Percentiles rank a stretch among this genome's conserved stretches.
These are phyloP conservation scores for Hyppa rectilinea DNA, from an alignment of 2,888 invertebrate genomes.

Conservation along the genomic window DNA sequence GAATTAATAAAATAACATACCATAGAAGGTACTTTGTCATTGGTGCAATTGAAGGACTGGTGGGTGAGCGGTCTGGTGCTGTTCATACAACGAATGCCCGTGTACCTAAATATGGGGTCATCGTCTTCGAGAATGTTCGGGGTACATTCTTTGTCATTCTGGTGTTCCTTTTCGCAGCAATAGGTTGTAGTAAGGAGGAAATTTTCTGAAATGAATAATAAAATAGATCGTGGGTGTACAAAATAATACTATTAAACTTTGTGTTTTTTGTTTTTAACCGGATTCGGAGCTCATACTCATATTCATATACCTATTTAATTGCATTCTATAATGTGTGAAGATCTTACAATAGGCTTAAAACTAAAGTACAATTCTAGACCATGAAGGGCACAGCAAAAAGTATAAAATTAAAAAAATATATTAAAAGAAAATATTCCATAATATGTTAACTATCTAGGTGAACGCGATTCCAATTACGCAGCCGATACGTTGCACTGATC, in stretches of 20 bases:
- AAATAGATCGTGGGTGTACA: too few species aligned
- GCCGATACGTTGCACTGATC: too few species aligned
- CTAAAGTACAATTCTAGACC: too few species aligned
- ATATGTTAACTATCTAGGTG: too few species aligned
- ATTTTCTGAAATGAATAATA: constrained; percentile 58
- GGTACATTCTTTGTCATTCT: constrained; percentile 62
- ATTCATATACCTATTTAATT: too few species aligned
- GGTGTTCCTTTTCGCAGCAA: constrained; percentile 67
- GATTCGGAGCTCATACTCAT: not conserved
- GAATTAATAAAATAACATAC: constrained; percentile 16
- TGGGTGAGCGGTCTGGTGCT: constrained; percentile 70
- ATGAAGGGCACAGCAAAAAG: too few species aligned
- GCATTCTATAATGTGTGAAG: too few species aligned
- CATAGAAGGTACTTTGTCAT: constrained; percentile 58
- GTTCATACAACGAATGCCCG: constrained; percentile 68
- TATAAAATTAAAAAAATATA: too few species aligned
- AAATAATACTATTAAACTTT: not conserved
- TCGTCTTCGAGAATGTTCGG: constrained; percentile 65
- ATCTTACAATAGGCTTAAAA: too few species aligned
- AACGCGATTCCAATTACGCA: too few species aligned
- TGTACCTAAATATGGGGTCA: constrained; percentile 70
- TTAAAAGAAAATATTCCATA: too few species aligned
- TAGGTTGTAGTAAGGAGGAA: constrained; percentile 61
- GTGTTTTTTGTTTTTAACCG: not conserved
- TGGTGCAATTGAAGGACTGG: constrained; percentile 68